Conservation (phyloP, 2,113 vertebrate species). For the Capra hircus region DNA sequence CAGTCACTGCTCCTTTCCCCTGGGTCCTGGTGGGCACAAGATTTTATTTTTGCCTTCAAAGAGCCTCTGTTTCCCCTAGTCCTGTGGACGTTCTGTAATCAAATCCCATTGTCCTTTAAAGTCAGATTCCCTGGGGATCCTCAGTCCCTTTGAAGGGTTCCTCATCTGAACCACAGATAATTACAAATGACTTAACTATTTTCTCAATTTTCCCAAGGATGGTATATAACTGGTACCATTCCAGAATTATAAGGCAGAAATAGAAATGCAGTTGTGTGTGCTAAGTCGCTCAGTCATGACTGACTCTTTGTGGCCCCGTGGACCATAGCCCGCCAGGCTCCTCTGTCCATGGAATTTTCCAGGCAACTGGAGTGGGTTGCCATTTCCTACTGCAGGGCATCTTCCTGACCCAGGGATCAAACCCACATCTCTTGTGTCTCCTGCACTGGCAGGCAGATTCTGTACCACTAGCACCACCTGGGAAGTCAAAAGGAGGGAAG, state of each 20-base stretch:
- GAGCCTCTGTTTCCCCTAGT: background rate
- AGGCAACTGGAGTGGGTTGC: background rate
- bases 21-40: background rate
- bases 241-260: background rate
- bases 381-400: background rate
- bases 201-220: background rate
- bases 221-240: background rate
- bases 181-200: background rate
- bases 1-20: background rate
- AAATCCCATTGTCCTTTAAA: background rate
- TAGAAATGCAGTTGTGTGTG: background rate
- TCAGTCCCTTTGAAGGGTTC: background rate
- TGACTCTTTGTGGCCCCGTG: background rate
- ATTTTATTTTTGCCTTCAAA: background rate
- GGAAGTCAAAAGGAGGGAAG: background rate
- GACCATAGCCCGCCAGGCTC: background rate
- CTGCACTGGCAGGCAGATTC: background rate
- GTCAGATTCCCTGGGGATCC: background rate
- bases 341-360: background rate
- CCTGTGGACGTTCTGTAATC: background rate
- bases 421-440: background rate
- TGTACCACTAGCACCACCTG: background rate
- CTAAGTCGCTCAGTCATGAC: background rate
- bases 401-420: background rate
- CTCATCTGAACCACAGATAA: background rate